A percentile compares a stretch with the other conserved stretches of the same genome.
phyloP scores from a whole-genome alignment of 2,797 vertebrate species.

The Halcyon badia region DNA sequence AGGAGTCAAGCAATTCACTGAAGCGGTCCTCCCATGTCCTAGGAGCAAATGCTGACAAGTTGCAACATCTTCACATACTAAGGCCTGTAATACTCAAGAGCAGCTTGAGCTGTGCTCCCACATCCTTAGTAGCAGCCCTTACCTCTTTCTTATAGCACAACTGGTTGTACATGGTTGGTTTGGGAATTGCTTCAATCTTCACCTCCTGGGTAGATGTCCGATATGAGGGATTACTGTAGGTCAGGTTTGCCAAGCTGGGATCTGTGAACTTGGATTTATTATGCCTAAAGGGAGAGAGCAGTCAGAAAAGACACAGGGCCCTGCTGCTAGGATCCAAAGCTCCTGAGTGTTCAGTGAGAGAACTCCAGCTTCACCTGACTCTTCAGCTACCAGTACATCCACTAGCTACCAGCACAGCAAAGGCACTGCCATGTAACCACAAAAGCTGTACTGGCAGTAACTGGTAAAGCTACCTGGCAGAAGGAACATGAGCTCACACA shows the following conservation, averaged over 20 bases:
- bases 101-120: not conserved
- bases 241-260: conserved; percentile 92
- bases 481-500: not conserved
- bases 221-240: conserved; percentile 98
- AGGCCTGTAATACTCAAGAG: not conserved
- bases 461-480: not conserved
- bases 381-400: not conserved
- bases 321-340: not conserved
- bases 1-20: not conserved
- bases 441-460: not conserved
- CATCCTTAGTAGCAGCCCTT: conserved; percentile 23
- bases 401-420: not conserved
- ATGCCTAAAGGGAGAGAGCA: conserved; percentile 83
- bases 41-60: not conserved
- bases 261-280: conserved; percentile 96
- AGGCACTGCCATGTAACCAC: not conserved
- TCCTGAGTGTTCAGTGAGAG: not conserved
- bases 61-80: not conserved
- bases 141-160: conserved; percentile 98
- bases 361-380: not conserved
- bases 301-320: conserved; percentile 1
- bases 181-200: conserved; percentile 94
- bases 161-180: conserved; percentile 94
- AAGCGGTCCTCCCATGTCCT: not conserved
- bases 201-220: conserved; percentile 97